Conservation (phyloP, 2,888 invertebrate species). For the Drosophila neonasuta region DNA sequence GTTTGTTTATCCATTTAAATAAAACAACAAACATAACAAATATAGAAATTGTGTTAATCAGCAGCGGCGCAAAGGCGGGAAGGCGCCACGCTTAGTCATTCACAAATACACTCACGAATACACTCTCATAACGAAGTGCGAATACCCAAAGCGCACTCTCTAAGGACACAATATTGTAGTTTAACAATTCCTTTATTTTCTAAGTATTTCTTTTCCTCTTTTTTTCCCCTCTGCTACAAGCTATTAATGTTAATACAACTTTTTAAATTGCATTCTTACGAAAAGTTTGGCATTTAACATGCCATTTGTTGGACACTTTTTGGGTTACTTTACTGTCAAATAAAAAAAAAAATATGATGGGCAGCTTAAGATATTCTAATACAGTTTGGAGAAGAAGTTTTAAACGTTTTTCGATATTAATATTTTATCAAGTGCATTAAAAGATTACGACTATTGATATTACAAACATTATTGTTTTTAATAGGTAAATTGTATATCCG, state of each 20-base stretch:
- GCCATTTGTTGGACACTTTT: neutral
- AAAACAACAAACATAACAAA: conserved; percentile 38
- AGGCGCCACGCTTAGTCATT: conserved; percentile 53
- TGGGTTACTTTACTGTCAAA: no score
- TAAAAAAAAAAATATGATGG: no score
- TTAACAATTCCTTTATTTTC: conserved; percentile 2
- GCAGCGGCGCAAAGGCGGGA: conserved; percentile 16
- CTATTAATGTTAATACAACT: conserved; percentile 3
- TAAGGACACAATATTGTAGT: neutral
- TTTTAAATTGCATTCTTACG: neutral
- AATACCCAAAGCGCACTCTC: conserved; percentile 7
- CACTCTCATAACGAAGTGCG: conserved; percentile 1
- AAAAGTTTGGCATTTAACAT: conserved; percentile 1
- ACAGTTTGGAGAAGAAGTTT: no score
- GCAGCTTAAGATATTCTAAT: no score
- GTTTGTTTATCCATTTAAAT: conserved; percentile 69
- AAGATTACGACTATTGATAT: no score
- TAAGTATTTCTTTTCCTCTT: neutral
- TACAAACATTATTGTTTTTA: no score
- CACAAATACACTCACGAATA: conserved; percentile 22
- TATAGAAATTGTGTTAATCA: conserved; percentile 66
- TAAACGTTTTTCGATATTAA: no score
- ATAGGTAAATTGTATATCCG: no score
- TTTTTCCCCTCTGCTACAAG: neutral
- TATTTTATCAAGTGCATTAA: no score